Evolutionary conservation across 2,797 vertebrate species (phyloP).

Genomic region (Taeniopygia guttata): DNA sequence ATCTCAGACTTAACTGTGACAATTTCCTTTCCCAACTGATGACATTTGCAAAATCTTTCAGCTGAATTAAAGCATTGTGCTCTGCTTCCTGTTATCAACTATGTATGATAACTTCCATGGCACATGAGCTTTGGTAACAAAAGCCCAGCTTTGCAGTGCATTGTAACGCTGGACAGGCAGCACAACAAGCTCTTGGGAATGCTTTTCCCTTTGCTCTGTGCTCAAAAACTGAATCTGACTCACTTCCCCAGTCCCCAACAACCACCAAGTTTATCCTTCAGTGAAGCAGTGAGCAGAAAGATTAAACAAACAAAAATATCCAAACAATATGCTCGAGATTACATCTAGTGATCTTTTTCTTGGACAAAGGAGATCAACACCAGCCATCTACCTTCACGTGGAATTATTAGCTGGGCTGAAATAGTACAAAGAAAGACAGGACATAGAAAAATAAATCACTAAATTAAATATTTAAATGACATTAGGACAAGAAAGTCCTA

Average conservation of each 20-base stretch:
- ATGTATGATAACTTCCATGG: constrained; percentile 50
- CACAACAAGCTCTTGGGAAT: constrained; percentile 27
- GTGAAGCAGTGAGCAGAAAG: neutral
- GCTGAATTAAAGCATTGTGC: constrained; percentile 64
- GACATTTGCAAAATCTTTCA: constrained; percentile 64
- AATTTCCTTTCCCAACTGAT: constrained; percentile 58
- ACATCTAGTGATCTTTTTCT: neutral
- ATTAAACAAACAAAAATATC: constrained; percentile 20
- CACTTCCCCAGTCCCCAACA: constrained; percentile 10
- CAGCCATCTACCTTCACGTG: neutral
- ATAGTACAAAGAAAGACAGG: neutral
- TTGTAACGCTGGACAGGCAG: constrained; percentile 25
- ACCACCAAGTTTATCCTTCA: neutral
- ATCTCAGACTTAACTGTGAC: constrained; percentile 9
- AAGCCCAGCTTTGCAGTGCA: constrained; percentile 40
- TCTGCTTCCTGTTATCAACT: constrained; percentile 64
- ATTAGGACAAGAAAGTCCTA: rapidly evolving
- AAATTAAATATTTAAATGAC: neutral
- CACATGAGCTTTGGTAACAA: constrained; percentile 54
- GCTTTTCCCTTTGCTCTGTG: neutral
- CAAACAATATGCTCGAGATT: constrained; percentile 21
- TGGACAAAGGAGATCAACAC: neutral
- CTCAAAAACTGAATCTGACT: constrained; percentile 43
- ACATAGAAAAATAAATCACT: neutral
- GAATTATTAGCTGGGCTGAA: neutral